phyloP scores from a whole-genome alignment of 2,888 invertebrate genomes.

The Charanyca ferruginea region DNA sequence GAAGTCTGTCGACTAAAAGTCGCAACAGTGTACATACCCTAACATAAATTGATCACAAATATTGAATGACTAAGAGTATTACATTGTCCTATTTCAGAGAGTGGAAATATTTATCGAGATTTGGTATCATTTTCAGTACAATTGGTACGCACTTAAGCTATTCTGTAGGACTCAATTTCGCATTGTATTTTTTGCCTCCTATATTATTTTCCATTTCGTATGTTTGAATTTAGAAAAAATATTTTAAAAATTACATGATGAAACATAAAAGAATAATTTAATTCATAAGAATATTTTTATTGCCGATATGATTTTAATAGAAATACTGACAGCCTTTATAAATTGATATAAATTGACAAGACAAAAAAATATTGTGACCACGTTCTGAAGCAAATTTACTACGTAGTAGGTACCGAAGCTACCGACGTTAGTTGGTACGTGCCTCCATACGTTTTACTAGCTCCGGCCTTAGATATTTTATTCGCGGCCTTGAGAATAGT shows the following conservation, averaged over 20 bases:
- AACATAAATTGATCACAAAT: slow-evolving; percentile 49
- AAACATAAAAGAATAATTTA: background rate
- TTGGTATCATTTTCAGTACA: slow-evolving; percentile 25
- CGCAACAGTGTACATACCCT: slow-evolving; percentile 9
- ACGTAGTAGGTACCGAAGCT: background rate
- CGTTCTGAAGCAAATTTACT: background rate
- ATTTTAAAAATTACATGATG: background rate
- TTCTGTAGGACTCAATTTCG: slow-evolving; percentile 12
- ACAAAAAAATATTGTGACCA: background rate
- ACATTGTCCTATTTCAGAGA: slow-evolving; percentile 30
- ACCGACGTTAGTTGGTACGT: slow-evolving; percentile 1
- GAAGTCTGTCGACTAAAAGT: background rate
- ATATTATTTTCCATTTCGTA: background rate
- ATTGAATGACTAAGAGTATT: slow-evolving; percentile 37
- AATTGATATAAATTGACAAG: background rate
- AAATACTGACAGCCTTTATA: background rate
- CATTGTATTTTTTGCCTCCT: slow-evolving; percentile 5
- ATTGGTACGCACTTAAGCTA: slow-evolving; percentile 18
- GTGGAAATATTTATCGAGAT: slow-evolving; percentile 48
- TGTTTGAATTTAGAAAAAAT: slow-evolving; percentile 7
- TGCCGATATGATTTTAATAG: no score
- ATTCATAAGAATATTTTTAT: background rate
- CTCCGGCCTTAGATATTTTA: slow-evolving; percentile 6
- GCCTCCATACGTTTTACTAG: slow-evolving; percentile 4
- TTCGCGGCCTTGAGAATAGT: slow-evolving; percentile 21